Percentiles rank a stretch among this genome's conserved stretches.
These are phyloP conservation scores for Psittacula echo DNA, from an alignment of 2,797 vertebrate species.

Conservation along the genomic window DNA sequence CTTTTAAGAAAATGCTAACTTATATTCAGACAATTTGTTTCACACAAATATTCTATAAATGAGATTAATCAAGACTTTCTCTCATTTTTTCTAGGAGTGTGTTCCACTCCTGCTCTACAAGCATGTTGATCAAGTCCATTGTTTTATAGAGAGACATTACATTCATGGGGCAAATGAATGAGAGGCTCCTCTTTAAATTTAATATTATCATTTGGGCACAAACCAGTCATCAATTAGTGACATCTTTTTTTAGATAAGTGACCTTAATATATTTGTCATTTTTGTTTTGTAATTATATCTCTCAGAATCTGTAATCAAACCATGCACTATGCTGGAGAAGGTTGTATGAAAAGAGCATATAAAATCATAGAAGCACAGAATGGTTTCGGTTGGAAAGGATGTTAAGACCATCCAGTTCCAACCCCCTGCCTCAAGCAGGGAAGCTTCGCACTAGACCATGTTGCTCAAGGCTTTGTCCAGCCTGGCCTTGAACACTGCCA, in stretches of 20 bases:
- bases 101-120: background rate
- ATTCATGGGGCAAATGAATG: background rate
- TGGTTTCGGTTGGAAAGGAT: background rate
- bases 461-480: background rate
- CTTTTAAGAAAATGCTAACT: background rate
- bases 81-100: background rate
- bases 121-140: background rate
- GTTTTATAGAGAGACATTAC: background rate
- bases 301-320: background rate
- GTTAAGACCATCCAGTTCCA: background rate
- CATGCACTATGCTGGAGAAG: background rate
- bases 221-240: background rate
- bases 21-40: background rate
- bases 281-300: background rate
- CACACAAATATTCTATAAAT: background rate
- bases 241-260: background rate
- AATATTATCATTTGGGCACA: background rate
- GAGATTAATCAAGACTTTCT: background rate
- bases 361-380: background rate
- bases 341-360: background rate
- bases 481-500: background rate
- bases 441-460: background rate
- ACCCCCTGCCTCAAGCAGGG: background rate
- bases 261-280: background rate
- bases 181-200: background rate